Percentiles rank a stretch among this genome's conserved stretches.
phyloP scores from a whole-genome alignment of 2,797 vertebrate species.

The Galaxias olidus region DNA sequence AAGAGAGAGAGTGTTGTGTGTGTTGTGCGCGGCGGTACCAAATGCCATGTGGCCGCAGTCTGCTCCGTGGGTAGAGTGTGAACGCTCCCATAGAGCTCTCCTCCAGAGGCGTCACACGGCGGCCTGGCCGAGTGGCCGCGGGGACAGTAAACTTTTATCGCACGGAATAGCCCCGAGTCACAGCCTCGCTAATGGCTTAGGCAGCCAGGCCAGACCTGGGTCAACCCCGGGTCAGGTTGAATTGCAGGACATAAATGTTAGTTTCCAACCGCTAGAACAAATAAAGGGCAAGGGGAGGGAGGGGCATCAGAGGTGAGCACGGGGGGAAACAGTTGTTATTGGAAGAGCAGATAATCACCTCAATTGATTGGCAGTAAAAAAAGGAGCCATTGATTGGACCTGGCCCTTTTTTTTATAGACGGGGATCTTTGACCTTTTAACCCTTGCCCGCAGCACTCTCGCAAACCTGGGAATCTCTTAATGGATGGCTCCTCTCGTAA shows the following conservation, averaged over 20 bases:
- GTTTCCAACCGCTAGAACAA: slow-evolving; percentile 64
- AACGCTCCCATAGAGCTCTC: slow-evolving; percentile 54
- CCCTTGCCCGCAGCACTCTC: slow-evolving; percentile 38
- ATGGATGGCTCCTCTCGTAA: slow-evolving; percentile 60
- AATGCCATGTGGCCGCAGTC: slow-evolving; percentile 52
- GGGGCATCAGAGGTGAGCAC: slow-evolving; percentile 56
- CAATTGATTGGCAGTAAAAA: slow-evolving; percentile 70
- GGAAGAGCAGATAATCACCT: slow-evolving; percentile 65
- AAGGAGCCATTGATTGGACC: slow-evolving; percentile 61
- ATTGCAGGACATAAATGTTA: slow-evolving; percentile 75
- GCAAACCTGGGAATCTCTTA: slow-evolving; percentile 46
- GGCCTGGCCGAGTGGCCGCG: slow-evolving; percentile 59
- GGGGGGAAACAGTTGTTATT: slow-evolving; percentile 57
- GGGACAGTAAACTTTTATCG: slow-evolving; percentile 77
- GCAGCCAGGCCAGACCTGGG: slow-evolving; percentile 62
- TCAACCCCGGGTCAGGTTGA: slow-evolving; percentile 77
- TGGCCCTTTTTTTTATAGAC: slow-evolving; percentile 59
- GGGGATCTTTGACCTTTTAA: slow-evolving; percentile 56
- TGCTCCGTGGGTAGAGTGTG: slow-evolving; percentile 38
- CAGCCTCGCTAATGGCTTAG: slow-evolving; percentile 70
- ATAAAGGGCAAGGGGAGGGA: slow-evolving; percentile 53
- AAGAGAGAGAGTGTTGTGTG: slow-evolving; percentile 26
- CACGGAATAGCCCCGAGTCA: slow-evolving; percentile 71
- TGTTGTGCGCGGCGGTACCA: slow-evolving; percentile 53
- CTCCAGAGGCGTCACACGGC: slow-evolving; percentile 65